These are phyloP conservation scores for Megaleporinus macrocephalus DNA, from an alignment of 2,113 vertebrate genomes.

Conservation along the genomic window DNA sequence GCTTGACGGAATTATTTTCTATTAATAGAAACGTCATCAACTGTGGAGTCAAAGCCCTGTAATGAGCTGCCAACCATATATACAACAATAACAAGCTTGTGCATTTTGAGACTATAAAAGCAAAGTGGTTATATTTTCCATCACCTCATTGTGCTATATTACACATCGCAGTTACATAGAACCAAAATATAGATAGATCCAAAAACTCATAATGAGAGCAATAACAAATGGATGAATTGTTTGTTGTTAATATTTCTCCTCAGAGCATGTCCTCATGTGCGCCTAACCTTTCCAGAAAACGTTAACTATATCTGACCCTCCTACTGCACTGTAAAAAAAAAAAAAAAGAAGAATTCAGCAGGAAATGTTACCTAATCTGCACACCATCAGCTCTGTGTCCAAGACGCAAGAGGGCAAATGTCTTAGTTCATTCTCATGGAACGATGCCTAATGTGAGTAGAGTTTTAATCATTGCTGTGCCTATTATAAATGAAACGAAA, in stretches of 20 bases:
- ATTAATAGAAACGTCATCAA: background rate
- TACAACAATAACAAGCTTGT: background rate
- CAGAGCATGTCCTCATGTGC: constrained; percentile 11
- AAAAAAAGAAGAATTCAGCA: background rate
- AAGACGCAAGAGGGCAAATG: background rate
- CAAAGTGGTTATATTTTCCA: background rate
- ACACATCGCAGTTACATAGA: background rate
- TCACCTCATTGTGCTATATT: constrained; percentile 10
- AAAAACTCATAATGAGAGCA: constrained; percentile 33
- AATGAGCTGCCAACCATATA: background rate
- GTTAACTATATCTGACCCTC: background rate
- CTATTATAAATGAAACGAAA: background rate
- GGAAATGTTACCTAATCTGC: background rate
- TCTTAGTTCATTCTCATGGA: background rate
- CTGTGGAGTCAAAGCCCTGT: background rate
- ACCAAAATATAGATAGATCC: too few relatives aligned
- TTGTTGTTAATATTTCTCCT: constrained; percentile 35
- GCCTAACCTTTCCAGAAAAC: constrained; percentile 49
- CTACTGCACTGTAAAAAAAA: background rate
- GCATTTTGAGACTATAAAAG: background rate
- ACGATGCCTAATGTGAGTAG: background rate
- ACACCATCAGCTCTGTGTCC: background rate
- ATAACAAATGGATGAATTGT: constrained; percentile 23
- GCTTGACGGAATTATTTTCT: background rate
- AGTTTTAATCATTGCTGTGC: background rate